Conservation (phyloP, 2,888 invertebrate genomes). For the Eledone cirrhosa region DNA sequence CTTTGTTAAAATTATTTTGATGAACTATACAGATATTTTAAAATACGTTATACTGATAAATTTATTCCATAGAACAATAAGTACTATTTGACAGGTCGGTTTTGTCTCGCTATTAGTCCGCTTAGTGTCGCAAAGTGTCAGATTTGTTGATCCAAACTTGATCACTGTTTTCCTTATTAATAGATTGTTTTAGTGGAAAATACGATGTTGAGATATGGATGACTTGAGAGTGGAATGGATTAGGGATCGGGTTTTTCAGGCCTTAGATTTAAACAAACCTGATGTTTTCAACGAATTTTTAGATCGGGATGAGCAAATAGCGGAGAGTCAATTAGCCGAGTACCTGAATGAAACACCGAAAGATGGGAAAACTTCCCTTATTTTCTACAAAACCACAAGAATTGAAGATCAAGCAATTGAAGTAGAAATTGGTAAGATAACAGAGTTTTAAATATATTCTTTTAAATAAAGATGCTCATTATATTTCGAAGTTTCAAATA, state of each 20-base stretch:
- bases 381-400: conserved; percentile 64
- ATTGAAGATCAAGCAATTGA: conserved; percentile 67
- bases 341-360: conserved; percentile 66
- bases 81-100: no score
- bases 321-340: conserved; percentile 62
- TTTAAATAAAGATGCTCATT: no score
- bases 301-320: conserved; percentile 64
- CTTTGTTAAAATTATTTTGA: not conserved
- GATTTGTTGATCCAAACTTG: not conserved
- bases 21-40: no score
- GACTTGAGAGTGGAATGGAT: conserved; percentile 66
- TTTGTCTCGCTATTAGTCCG: not conserved
- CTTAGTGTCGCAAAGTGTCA: not conserved
- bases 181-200: not conserved
- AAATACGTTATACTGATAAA: no score
- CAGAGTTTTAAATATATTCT: no score
- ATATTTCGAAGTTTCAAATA: no score
- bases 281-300: conserved; percentile 66
- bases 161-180: not conserved
- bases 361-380: conserved; percentile 58
- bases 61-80: no score
- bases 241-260: conserved; percentile 60
- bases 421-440: conserved; percentile 64
- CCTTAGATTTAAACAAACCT: conserved; percentile 59
- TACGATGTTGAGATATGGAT: conserved; percentile 55